Percentiles rank a stretch among this genome's conserved stretches.
Evolutionary conservation across 2,113 vertebrate species (phyloP).

Genomic region (Neogobius melanostomus): DNA sequence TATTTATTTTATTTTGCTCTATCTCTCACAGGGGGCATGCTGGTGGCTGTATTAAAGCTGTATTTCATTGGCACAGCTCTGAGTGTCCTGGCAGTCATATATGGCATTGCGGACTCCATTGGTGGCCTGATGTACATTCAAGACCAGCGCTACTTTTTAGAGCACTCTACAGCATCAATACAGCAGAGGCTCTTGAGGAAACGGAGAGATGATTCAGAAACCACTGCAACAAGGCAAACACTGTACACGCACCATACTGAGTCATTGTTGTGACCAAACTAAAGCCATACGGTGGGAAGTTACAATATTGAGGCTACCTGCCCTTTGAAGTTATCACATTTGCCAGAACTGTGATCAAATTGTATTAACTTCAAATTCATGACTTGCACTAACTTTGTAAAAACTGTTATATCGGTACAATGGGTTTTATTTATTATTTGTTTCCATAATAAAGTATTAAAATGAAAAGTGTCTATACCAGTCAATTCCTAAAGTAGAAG

Average conservation of each 20-base stretch:
- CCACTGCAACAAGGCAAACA: background rate
- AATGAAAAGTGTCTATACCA: no score
- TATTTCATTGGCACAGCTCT: conserved; percentile 52
- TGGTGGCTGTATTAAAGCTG: conserved; percentile 40
- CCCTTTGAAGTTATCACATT: background rate
- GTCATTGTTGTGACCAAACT: background rate
- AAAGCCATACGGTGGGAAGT: background rate
- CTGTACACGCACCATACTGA: background rate
- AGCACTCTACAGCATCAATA: background rate
- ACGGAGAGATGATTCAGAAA: background rate
- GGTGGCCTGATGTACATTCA: conserved; percentile 60
- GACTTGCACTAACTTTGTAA: background rate
- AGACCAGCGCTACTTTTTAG: conserved; percentile 15
- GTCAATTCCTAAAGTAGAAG: no score
- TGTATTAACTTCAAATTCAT: background rate
- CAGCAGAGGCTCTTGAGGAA: background rate
- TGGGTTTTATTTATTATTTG: background rate
- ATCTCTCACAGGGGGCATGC: conserved; percentile 34
- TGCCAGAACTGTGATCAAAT: background rate
- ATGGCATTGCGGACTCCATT: conserved; percentile 43
- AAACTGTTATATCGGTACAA: background rate
- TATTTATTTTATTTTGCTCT: background rate
- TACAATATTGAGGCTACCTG: background rate
- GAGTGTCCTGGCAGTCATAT: conserved; percentile 35
- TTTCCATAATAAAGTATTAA: background rate